Percentiles rank a stretch among this genome's conserved stretches.
Evolutionary conservation across 1,140 invertebrate species (phyloP).

Genomic region (Diachasmimorpha longicaudata): DNA sequence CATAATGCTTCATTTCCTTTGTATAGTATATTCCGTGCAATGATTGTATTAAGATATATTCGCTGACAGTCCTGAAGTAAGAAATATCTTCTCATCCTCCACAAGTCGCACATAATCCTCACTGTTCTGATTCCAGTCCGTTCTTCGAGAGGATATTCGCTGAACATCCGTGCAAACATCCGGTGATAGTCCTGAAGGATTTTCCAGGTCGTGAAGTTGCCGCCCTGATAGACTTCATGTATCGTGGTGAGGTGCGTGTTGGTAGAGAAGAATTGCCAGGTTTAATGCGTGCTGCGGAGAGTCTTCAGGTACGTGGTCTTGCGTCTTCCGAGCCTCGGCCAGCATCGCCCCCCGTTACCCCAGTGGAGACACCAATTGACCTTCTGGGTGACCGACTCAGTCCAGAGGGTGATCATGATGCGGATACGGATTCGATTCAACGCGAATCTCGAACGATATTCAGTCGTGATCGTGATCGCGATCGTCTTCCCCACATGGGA

Average conservation of each 20-base stretch:
- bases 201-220: constrained; percentile 85
- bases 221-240: constrained; percentile 91
- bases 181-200: constrained; percentile 89
- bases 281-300: constrained; percentile 85
- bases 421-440: constrained; percentile 31
- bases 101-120: too few relatives aligned
- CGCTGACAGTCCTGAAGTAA: too few relatives aligned
- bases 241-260: constrained; percentile 87
- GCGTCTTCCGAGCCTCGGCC: constrained; percentile 71
- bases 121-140: constrained; percentile 66
- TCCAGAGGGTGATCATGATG: constrained; percentile 56
- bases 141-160: constrained; percentile 88
- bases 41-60: too few relatives aligned
- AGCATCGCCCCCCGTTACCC: constrained; percentile 61
- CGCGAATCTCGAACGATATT: neutral
- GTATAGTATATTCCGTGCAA: too few relatives aligned
- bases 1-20: too few relatives aligned
- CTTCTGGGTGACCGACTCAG: constrained; percentile 64
- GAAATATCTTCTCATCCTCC: too few relatives aligned
- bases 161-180: constrained; percentile 92
- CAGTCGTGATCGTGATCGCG: constrained; percentile 25
- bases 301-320: constrained; percentile 80
- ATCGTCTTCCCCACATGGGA: constrained; percentile 62
- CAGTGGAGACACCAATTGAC: constrained; percentile 59
- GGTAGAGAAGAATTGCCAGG: constrained; percentile 81